A percentile compares a stretch with the other conserved stretches of the same genome.
phyloP scores from a whole-genome alignment of 30 jellyfish, hydroid and myxozoan genomes.

The Hydractinia echinata region DNA sequence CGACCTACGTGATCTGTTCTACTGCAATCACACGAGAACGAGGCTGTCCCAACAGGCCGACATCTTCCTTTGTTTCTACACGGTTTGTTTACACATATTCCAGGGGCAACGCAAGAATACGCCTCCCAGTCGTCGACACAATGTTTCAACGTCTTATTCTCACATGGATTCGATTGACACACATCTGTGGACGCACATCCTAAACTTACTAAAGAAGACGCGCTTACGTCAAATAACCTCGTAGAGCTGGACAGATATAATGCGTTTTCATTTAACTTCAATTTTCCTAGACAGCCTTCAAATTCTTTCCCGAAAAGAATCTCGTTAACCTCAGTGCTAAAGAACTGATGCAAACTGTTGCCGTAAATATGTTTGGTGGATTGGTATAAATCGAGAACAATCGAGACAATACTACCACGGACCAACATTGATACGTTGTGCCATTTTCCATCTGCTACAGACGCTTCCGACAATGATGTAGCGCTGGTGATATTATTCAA shows the following conservation, averaged over 20 bases:
- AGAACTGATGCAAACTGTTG: conserved; percentile 49
- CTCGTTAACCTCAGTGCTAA: conserved; percentile 20
- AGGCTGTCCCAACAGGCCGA: conserved; percentile 22
- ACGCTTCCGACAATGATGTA: conserved; percentile 19
- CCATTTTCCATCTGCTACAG: conserved; percentile 71
- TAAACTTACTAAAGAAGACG: conserved; percentile 12
- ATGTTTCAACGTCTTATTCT: conserved; percentile 31
- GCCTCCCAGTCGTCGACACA: conserved; percentile 68
- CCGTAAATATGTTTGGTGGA: conserved; percentile 36
- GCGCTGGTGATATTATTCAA: not conserved
- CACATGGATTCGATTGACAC: conserved; percentile 63
- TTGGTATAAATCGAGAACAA: conserved; percentile 41
- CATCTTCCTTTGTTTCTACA: conserved; percentile 59
- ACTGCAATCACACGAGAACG: conserved; percentile 51
- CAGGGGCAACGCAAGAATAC: conserved; percentile 60
- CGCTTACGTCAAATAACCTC: conserved; percentile 39
- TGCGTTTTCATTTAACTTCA: conserved; percentile 43
- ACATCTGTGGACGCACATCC: conserved; percentile 61
- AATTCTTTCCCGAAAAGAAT: conserved; percentile 55
- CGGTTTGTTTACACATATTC: conserved; percentile 40
- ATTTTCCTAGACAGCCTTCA: conserved; percentile 53
- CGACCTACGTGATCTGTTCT: conserved; percentile 49
- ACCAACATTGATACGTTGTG: conserved; percentile 47
- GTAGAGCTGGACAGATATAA: conserved; percentile 36
- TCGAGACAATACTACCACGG: conserved; percentile 36